Evolutionary conservation across 2,113 vertebrate species (phyloP).

Genomic region (Columba livia): DNA sequence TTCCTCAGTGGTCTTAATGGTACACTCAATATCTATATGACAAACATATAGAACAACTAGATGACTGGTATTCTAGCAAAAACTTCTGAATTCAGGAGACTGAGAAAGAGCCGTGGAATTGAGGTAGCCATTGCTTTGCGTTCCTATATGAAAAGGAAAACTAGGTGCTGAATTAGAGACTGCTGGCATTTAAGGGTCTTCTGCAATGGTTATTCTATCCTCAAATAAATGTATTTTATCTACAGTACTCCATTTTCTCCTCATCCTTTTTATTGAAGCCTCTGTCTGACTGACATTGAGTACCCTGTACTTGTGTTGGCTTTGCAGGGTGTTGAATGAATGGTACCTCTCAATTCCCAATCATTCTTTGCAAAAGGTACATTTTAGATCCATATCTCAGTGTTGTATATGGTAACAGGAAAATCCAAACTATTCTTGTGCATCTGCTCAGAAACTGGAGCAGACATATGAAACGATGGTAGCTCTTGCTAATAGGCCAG

Average conservation of each 20-base stretch:
- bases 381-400: neutral
- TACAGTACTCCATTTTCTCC: neutral
- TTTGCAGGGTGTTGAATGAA: neutral
- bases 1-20: neutral
- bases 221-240: neutral
- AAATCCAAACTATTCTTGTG: slow-evolving; percentile 1
- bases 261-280: neutral
- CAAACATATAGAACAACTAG: neutral
- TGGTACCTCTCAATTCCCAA: neutral
- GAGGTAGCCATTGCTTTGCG: neutral
- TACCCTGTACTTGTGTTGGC: neutral
- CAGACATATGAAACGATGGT: neutral
- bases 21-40: too few relatives aligned
- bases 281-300: neutral
- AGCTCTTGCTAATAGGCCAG: neutral
- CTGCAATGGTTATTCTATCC: neutral
- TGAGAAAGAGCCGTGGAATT: neutral
- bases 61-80: neutral
- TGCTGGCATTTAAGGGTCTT: neutral
- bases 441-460: slow-evolving; percentile 21
- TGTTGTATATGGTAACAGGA: neutral
- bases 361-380: neutral
- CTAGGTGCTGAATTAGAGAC: neutral
- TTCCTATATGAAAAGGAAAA: neutral
- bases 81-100: neutral